Percentiles rank a stretch among this genome's conserved stretches.
Conservation (phyloP, 2,888 invertebrate genomes). For the Catocala fraxini region DNA sequence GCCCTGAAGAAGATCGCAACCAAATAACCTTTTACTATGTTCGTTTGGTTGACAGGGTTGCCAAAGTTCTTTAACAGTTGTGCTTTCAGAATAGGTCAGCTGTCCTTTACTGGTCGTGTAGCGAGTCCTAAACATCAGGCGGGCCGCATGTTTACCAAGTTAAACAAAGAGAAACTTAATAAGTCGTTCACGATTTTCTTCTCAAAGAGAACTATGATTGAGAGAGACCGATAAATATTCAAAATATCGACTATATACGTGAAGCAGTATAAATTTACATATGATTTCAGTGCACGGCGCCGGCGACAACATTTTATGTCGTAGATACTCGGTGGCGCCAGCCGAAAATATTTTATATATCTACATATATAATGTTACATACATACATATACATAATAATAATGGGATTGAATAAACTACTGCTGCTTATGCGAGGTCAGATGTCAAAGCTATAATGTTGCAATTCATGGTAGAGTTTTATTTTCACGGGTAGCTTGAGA, state of each 20-base stretch:
- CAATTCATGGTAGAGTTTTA: too few species aligned
- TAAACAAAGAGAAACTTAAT: not conserved
- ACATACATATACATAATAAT: constrained; percentile 1
- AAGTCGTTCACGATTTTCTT: constrained; percentile 4
- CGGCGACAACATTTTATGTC: not conserved
- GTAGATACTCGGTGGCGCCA: not conserved
- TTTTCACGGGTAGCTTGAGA: too few species aligned
- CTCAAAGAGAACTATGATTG: not conserved
- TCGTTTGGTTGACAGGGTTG: too few species aligned
- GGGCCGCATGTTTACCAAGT: not conserved
- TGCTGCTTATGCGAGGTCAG: not conserved
- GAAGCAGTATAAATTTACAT: constrained; percentile 17
- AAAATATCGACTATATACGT: constrained; percentile 11
- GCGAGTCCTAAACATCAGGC: too few species aligned
- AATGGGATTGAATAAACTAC: not conserved
- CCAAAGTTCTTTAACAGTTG: too few species aligned
- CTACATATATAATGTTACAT: constrained; percentile 1
- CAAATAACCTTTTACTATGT: too few species aligned
- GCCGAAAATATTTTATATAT: not conserved
- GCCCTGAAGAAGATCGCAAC: too few species aligned
- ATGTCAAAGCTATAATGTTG: too few species aligned
- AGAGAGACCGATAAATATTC: constrained; percentile 14
- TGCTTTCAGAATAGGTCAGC: too few species aligned
- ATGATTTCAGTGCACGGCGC: constrained; percentile 9
- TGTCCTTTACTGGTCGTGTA: too few species aligned